These are phyloP conservation scores for Drosophila tristis DNA, from an alignment of 1,140 invertebrate species.

Conservation along the genomic window DNA sequence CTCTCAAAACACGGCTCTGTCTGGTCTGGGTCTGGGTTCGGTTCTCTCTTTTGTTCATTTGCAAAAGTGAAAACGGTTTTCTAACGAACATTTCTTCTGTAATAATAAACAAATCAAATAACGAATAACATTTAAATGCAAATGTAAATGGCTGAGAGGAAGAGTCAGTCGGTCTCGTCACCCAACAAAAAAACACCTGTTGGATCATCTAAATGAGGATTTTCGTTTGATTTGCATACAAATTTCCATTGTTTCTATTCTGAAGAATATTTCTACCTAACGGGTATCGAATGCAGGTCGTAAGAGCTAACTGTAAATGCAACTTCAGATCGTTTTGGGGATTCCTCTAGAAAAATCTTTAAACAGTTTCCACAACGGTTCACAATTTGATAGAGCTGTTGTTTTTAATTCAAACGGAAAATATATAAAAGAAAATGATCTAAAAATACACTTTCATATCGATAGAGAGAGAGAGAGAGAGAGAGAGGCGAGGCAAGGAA, in stretches of 20 bases:
- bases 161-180: background rate
- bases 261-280: slow-evolving; percentile 50
- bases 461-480: slow-evolving; percentile 12
- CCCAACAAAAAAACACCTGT: slow-evolving; percentile 32
- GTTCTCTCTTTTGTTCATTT: slow-evolving; percentile 50
- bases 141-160: slow-evolving; percentile 22
- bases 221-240: slow-evolving; percentile 34
- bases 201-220: slow-evolving; percentile 45
- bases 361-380: slow-evolving; percentile 30
- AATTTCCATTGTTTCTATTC: slow-evolving; percentile 11
- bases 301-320: slow-evolving; percentile 38
- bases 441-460: slow-evolving; percentile 32
- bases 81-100: slow-evolving; percentile 26
- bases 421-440: slow-evolving; percentile 39
- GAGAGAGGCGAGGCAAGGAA: too few relatives aligned
- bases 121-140: slow-evolving; percentile 44
- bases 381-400: slow-evolving; percentile 5
- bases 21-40: too few relatives aligned
- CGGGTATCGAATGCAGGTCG: slow-evolving; percentile 30
- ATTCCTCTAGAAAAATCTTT: slow-evolving; percentile 4
- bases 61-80: slow-evolving; percentile 73
- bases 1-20: slow-evolving; percentile 15
- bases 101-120: slow-evolving; percentile 45
- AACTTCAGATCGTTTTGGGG: background rate
- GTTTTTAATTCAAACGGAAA: slow-evolving; percentile 28